Evolutionary conservation across 1,140 invertebrate species (phyloP).

Genomic region (Homarus americanus): DNA sequence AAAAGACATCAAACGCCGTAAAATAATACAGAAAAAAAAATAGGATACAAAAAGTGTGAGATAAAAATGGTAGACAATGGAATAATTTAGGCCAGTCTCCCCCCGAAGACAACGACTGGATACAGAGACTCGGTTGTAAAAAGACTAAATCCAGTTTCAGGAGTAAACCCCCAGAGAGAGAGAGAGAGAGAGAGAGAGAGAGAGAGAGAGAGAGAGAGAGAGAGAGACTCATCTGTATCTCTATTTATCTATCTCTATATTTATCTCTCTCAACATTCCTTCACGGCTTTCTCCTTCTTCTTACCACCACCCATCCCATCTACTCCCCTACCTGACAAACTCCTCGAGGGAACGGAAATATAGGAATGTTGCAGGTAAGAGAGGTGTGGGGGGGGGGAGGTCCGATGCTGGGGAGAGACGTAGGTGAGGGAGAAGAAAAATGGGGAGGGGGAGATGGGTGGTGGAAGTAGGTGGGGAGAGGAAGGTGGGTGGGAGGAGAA

Average conservation of each 20-base stretch:
- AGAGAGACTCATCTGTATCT: too few species aligned
- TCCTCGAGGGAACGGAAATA: not conserved
- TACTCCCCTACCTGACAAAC: not conserved
- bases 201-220: not conserved
- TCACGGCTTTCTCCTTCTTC: too few species aligned
- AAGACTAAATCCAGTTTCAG: constrained; percentile 14
- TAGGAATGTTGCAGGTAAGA: constrained; percentile 1
- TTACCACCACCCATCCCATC: too few species aligned
- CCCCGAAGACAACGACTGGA: too few species aligned
- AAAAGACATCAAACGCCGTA: not conserved
- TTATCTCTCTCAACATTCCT: too few species aligned
- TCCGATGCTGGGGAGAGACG: not conserved
- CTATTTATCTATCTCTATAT: not conserved
- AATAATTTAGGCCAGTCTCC: not conserved
- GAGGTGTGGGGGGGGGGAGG: not conserved
- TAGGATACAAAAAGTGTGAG: not conserved
- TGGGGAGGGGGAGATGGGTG: not conserved
- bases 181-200: too few species aligned
- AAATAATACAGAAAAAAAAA: not conserved
- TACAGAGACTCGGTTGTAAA: not conserved
- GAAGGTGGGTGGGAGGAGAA: not conserved
- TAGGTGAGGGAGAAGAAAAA: not conserved
- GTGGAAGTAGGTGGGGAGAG: not conserved
- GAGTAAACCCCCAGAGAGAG: too few species aligned
- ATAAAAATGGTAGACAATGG: too few species aligned